Conservation (phyloP, 1,140 invertebrate genomes). For the Bradynema listronoti region DNA sequence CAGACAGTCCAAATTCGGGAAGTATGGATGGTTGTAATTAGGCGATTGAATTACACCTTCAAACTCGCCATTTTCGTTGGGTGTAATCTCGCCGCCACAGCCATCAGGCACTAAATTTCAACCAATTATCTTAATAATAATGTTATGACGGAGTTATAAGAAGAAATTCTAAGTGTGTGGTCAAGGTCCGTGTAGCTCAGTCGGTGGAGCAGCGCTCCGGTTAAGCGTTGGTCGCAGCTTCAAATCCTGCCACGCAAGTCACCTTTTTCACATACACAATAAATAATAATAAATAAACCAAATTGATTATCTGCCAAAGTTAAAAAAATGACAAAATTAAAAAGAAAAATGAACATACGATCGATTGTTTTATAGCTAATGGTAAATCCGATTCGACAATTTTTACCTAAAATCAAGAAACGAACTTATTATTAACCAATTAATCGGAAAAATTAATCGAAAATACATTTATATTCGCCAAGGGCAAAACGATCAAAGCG, state of each 20-base stretch:
- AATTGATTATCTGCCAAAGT: no score
- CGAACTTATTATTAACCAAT: no score
- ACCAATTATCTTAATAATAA: no score
- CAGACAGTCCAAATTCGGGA: constrained; percentile 56
- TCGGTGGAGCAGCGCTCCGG: no score
- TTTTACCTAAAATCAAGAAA: constrained; percentile 3
- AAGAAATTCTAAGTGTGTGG: no score
- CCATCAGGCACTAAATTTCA: constrained; percentile 56
- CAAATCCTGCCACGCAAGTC: no score
- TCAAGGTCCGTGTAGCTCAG: no score
- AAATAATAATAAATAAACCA: no score
- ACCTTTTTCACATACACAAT: no score
- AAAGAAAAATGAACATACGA: constrained; percentile 48
- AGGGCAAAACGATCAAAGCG: constrained; percentile 8
- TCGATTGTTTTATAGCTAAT: constrained; percentile 58
- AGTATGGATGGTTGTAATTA: constrained; percentile 51
- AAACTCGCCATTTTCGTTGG: constrained; percentile 22
- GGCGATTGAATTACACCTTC: constrained; percentile 46
- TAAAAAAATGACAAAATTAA: background rate
- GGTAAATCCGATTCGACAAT: constrained; percentile 44
- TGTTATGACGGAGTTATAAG: no score
- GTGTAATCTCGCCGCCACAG: constrained; percentile 40
- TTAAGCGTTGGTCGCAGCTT: no score
- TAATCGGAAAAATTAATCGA: constrained; percentile 1
- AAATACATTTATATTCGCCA: background rate